These are phyloP conservation scores for Drosophila neotestacea DNA, from an alignment of 2,888 invertebrate species.

Conservation along the genomic window DNA sequence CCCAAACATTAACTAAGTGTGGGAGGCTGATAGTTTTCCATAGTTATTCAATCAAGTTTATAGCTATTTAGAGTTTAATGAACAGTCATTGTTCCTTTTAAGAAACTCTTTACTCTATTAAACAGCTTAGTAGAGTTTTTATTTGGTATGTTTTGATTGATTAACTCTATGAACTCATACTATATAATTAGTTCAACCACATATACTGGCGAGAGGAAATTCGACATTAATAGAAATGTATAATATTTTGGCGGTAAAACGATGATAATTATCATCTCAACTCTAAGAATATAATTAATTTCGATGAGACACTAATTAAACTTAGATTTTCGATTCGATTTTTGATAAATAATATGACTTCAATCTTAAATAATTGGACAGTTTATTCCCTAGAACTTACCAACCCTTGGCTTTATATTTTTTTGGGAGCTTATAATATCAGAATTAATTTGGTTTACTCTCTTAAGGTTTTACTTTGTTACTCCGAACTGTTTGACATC, in stretches of 20 bases:
- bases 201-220: too few relatives aligned
- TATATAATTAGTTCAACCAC: too few relatives aligned
- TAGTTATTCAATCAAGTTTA: background rate
- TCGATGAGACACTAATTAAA: too few relatives aligned
- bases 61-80: conserved; percentile 6
- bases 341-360: too few relatives aligned
- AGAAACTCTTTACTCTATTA: background rate
- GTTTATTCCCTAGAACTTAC: too few relatives aligned
- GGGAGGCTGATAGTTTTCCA: conserved; percentile 6
- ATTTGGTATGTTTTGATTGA: background rate
- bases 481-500: background rate
- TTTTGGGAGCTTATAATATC: background rate
- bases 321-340: too few relatives aligned
- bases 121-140: background rate
- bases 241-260: too few relatives aligned
- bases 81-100: background rate
- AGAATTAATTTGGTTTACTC: background rate
- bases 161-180: too few relatives aligned
- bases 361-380: too few relatives aligned
- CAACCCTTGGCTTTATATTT: background rate
- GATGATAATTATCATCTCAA: too few relatives aligned
- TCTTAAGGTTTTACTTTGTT: background rate
- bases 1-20: background rate
- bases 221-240: too few relatives aligned
- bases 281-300: too few relatives aligned